Percentiles rank a stretch among this genome's conserved stretches.
Conservation (phyloP, 2,113 vertebrate genomes). For the Piprites chloris region DNA sequence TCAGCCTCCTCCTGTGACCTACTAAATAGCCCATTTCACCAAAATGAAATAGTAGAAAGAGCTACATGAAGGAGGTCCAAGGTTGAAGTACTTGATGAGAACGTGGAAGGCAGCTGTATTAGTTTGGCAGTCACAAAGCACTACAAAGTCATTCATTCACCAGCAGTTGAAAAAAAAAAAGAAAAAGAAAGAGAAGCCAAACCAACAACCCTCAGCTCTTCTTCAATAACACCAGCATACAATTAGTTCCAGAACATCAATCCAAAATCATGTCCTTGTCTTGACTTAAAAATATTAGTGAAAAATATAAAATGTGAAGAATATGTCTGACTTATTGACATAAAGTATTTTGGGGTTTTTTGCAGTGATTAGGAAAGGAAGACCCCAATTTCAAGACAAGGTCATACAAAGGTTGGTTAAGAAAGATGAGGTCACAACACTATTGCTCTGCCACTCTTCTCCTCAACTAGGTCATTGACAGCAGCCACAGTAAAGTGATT, state of each 20-base stretch:
- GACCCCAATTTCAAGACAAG: not conserved
- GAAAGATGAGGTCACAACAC: not conserved
- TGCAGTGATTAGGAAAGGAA: not conserved
- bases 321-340: not conserved
- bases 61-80: slow-evolving; percentile 24
- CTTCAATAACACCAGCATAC: not conserved
- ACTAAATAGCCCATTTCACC: slow-evolving; percentile 28
- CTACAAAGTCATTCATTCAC: not conserved
- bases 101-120: not conserved
- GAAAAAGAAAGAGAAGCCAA: not conserved
- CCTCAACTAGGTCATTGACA: not conserved
- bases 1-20: slow-evolving; percentile 18
- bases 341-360: not conserved
- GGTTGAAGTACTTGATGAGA: slow-evolving; percentile 28
- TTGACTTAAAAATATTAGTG: not conserved
- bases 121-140: not conserved
- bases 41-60: slow-evolving; percentile 45
- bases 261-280: not conserved
- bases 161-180: not conserved
- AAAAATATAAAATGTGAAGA: not conserved
- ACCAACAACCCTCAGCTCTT: not conserved
- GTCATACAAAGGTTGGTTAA: not conserved
- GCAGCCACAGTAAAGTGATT: not conserved
- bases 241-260: not conserved
- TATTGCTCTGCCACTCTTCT: not conserved